These are phyloP conservation scores for Harpagoxenus sublaevis DNA, from an alignment of 2,888 invertebrate species.

Conservation along the genomic window DNA sequence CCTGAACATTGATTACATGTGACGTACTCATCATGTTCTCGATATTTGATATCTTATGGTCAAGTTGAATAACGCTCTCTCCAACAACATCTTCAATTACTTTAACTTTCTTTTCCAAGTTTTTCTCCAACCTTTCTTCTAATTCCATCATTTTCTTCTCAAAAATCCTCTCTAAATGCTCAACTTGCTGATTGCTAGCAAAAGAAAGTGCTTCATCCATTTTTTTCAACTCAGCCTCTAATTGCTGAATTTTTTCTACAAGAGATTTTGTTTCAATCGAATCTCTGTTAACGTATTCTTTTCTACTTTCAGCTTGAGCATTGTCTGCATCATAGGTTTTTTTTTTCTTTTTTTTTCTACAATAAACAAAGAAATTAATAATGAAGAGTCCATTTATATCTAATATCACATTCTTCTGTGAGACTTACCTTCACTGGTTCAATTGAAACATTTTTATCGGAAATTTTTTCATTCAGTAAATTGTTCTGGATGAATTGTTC, in stretches of 20 bases:
- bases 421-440: not conserved
- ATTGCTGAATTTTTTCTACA: not conserved
- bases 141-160: not conserved
- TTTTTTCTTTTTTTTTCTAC: not conserved
- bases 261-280: not conserved
- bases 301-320: not conserved
- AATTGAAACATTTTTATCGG: not conserved
- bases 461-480: not conserved
- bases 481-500: not conserved
- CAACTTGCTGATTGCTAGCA: not conserved
- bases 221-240: not conserved
- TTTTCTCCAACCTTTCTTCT: slow-evolving; percentile 4
- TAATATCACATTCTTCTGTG: not conserved
- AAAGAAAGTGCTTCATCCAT: slow-evolving; percentile 5
- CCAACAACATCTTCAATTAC: not conserved
- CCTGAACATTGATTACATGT: not conserved
- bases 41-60: not conserved
- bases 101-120: not conserved
- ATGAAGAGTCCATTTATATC: not conserved
- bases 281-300: not conserved
- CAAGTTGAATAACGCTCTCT: not conserved
- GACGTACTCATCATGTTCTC: not conserved
- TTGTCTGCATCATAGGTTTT: not conserved
- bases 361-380: slow-evolving; percentile 1
- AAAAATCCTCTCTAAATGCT: not conserved